Evolutionary conservation across 2,888 invertebrate genomes (phyloP), one percentile per base, ranked within the genome.

Genomic region (Maniola hyperantus): DNA sequence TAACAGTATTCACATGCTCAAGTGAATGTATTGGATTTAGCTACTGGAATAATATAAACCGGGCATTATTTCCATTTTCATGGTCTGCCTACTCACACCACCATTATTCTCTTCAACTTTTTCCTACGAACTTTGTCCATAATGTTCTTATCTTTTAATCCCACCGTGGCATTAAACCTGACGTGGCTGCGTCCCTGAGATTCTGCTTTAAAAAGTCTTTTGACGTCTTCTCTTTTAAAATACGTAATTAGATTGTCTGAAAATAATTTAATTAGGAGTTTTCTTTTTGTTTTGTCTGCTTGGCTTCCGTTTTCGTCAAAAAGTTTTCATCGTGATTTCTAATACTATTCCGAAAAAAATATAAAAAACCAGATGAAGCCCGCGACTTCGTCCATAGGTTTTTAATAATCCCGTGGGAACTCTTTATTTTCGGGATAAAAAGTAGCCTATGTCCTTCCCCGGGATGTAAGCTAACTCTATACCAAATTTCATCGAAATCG

Each of bases 71-170:
- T 48, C 15, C 34, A 34, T 55, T 55, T 55, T 36, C 55, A 55
- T 55, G 10, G 55, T 60, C 33, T 18, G 8, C 48, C 33, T 18
- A 48, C 48, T 48, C 6, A 44, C 54, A 44, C 36, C 46, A 10
- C 61, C 59, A 64, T 65, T 69, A 64, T 65, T 54, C 39, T 51
- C 34, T 46, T 58, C 48, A 62, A 51, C 34, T 42, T 57, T 57
- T 42, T 57, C 15, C 39, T 20, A 39, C 60, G 13, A 42, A 65
- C 42, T 65, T 64, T 65, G 10, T 46, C 33, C 55, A 15, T 54
- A 54, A 60, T 46, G 33, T 68, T 65, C 57, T 42, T 57, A 57
- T 57, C 57, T 42, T 64, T 59, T 65, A 63, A 64, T 67, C 59
- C 33, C 7, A 36, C 26, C 20, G 55, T 53, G 36, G 53, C 62